Evolutionary conservation across 2,888 invertebrate species (phyloP).

Genomic region (Oscheius myriophilus): DNA sequence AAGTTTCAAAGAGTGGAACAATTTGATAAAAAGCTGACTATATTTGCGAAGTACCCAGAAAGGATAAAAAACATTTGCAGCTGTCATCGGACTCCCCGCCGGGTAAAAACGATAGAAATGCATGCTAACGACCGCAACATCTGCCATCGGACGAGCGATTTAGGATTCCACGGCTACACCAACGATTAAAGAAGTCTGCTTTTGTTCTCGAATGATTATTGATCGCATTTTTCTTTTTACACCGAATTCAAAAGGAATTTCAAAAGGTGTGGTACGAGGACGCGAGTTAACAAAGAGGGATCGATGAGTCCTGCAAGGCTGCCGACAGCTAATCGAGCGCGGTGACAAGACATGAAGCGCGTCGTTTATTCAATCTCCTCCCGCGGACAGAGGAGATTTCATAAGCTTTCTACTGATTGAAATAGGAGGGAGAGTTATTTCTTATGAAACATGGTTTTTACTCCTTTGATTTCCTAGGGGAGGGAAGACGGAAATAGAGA

Average conservation of each 20-base stretch:
- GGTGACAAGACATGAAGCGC: slow-evolving; percentile 25
- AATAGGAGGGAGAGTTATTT: too few species aligned
- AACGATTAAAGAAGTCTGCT: too few species aligned
- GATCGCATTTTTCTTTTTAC: too few species aligned
- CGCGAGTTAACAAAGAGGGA: slow-evolving; percentile 26
- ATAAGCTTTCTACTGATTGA: not conserved
- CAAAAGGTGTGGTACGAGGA: not conserved
- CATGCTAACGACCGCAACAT: slow-evolving; percentile 19
- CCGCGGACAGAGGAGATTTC: not conserved
- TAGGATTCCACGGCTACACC: too few species aligned
- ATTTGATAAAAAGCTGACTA: too few species aligned
- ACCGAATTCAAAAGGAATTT: too few species aligned
- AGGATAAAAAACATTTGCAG: not conserved
- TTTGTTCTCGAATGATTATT: too few species aligned
- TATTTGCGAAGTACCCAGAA: not conserved
- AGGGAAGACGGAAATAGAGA: not conserved
- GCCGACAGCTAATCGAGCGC: slow-evolving; percentile 31
- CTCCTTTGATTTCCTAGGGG: not conserved
- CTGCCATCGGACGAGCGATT: not conserved
- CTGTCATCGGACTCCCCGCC: too few species aligned
- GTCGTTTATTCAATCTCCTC: slow-evolving; percentile 12
- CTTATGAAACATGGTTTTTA: too few species aligned
- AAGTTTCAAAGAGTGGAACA: too few species aligned
- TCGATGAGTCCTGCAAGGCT: slow-evolving; percentile 30
- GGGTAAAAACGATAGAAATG: not conserved